Conservation (phyloP, 2,797 vertebrate genomes). For the Eptatretus atami region DNA sequence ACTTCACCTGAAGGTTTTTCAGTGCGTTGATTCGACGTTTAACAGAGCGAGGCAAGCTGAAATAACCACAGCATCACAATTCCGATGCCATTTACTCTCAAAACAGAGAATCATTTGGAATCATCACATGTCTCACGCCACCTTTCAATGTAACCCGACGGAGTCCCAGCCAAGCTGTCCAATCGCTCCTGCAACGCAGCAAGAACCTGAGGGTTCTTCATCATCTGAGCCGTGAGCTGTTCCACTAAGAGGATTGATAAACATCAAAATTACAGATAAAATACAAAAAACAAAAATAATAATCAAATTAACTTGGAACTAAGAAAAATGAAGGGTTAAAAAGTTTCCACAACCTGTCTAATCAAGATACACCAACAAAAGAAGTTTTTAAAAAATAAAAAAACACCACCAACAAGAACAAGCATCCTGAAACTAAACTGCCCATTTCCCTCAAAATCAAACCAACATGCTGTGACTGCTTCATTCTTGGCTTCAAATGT, state of each 20-base stretch:
- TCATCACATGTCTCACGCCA: slow-evolving; percentile 11
- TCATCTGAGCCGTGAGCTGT: slow-evolving; percentile 29
- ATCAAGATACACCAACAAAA: too few species aligned
- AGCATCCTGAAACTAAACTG: too few species aligned
- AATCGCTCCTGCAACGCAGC: slow-evolving; percentile 35
- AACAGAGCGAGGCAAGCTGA: slow-evolving; percentile 52
- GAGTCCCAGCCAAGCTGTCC: slow-evolving; percentile 23
- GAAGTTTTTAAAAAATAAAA: too few species aligned
- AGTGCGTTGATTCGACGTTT: slow-evolving; percentile 67
- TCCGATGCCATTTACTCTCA: neutral
- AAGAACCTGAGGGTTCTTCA: slow-evolving; percentile 36
- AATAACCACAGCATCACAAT: neutral
- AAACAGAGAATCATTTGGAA: neutral
- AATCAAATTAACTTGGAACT: too few species aligned
- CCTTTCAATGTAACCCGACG: slow-evolving; percentile 45
- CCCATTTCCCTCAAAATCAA: too few species aligned
- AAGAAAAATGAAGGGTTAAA: too few species aligned
- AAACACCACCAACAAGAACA: too few species aligned
- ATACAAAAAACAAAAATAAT: neutral
- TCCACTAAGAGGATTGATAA: slow-evolving; percentile 12
- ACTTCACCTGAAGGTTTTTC: slow-evolving; percentile 73
- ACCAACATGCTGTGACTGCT: too few species aligned
- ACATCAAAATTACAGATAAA: neutral
- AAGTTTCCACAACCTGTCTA: too few species aligned
- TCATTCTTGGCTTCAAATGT: too few species aligned